These are phyloP conservation scores for Ostrea denselamellosa DNA, from an alignment of 1,140 invertebrate genomes.

Conservation along the genomic window DNA sequence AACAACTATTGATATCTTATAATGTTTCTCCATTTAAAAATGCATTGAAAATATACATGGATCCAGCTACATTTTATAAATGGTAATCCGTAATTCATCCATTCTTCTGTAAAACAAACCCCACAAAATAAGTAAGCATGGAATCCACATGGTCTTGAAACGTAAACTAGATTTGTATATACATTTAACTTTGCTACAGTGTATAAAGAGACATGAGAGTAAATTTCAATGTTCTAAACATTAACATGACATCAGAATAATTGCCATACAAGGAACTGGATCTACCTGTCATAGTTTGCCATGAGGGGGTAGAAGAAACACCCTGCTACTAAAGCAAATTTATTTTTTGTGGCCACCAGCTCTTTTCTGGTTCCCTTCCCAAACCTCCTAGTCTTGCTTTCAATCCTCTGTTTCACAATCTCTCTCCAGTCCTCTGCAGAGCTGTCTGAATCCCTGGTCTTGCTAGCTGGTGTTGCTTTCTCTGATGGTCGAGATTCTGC, in stretches of 20 bases:
- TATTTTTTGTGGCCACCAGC: constrained; percentile 80
- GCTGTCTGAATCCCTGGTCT: constrained; percentile 25
- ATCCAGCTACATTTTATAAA: no score
- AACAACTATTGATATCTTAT: no score
- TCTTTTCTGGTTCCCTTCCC: constrained; percentile 63
- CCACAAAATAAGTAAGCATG: no score
- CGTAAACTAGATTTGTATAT: no score
- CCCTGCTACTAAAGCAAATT: constrained; percentile 86
- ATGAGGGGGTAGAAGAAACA: constrained; percentile 92
- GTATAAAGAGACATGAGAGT: no score
- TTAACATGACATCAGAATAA: not conserved
- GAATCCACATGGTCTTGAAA: no score
- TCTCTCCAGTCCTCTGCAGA: constrained; percentile 68
- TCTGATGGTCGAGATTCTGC: constrained; percentile 42
- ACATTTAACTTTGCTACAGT: no score
- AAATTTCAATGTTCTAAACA: no score
- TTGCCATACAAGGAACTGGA: not conserved
- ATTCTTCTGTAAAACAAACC: no score
- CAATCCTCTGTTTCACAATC: constrained; percentile 75
- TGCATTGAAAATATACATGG: no score
- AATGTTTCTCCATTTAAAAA: no score
- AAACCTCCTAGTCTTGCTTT: constrained; percentile 76
- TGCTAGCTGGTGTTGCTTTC: not conserved
- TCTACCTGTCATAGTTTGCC: constrained; percentile 81
- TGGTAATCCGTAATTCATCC: no score